These are phyloP conservation scores for Sebastes elongatus DNA, from an alignment of 2,797 vertebrate species.

Conservation along the genomic window DNA sequence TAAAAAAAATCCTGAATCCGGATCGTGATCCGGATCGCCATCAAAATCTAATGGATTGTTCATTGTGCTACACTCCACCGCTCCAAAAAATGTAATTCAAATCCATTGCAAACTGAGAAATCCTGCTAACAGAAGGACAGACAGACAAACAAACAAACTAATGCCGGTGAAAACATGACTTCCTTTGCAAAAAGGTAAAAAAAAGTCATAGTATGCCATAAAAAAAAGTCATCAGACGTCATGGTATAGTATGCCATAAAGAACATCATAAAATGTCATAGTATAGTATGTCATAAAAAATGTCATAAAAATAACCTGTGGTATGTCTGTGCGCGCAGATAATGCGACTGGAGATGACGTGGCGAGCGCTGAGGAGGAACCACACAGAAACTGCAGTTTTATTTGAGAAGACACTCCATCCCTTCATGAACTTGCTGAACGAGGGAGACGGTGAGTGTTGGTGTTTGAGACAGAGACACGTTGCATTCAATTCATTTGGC, in stretches of 20 bases:
- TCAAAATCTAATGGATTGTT: no score
- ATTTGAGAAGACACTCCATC: conserved; percentile 90
- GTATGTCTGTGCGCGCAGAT: conserved; percentile 73
- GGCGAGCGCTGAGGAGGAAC: conserved; percentile 85
- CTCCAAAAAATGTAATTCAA: no score
- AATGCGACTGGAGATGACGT: conserved; percentile 86
- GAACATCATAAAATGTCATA: not conserved
- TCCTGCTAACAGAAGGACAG: no score
- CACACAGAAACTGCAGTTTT: conserved; percentile 87
- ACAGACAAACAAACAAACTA: no score
- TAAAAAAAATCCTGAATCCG: no score
- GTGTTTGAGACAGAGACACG: not conserved
- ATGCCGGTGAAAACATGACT: no score
- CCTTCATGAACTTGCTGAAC: conserved; percentile 85
- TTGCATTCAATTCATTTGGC: not conserved
- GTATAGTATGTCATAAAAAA: not conserved
- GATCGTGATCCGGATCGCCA: no score
- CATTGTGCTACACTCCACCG: no score
- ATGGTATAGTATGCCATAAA: no score
- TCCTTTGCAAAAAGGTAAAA: no score
- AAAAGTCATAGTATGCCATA: no score
- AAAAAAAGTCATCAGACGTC: rapidly evolving
- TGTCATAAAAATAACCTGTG: not conserved
- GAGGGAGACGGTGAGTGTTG: conserved; percentile 82
- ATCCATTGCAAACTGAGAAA: no score